Evolutionary conservation across 2,797 vertebrate genomes (phyloP).

Genomic region (Mormyrops boulengeri): DNA sequence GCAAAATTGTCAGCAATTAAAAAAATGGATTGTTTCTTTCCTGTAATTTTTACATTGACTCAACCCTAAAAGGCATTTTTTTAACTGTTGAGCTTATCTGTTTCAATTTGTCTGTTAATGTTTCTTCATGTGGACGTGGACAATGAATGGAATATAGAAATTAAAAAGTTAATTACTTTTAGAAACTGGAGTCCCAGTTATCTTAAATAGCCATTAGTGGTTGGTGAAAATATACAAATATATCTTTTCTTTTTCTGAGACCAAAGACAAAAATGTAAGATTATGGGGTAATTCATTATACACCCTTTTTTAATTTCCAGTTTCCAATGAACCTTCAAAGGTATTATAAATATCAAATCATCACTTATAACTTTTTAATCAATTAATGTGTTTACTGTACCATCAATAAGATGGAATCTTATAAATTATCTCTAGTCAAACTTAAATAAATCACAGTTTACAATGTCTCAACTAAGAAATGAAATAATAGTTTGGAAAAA

Average conservation of each 20-base stretch:
- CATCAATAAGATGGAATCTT: neutral
- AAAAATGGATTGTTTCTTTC: neutral
- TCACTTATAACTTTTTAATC: neutral
- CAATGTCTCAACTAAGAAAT: neutral
- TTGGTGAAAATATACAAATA: neutral
- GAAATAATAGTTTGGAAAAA: neutral
- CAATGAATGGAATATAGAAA: neutral
- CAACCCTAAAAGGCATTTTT: neutral
- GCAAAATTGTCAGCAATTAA: neutral
- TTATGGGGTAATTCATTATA: neutral
- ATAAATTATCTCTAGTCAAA: neutral
- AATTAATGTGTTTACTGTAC: neutral
- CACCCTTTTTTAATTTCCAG: neutral
- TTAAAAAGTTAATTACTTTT: neutral
- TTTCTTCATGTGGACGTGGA: neutral
- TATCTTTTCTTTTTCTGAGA: neutral
- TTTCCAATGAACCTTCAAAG: neutral
- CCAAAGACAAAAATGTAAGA: conserved; percentile 1
- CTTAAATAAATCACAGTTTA: neutral
- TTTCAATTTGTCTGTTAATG: neutral
- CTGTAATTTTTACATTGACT: neutral
- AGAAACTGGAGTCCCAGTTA: neutral
- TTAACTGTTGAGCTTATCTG: neutral
- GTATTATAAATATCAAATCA: neutral
- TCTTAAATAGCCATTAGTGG: neutral